A percentile compares a stretch with the other conserved stretches of the same genome.
Evolutionary conservation across 2,797 vertebrate genomes (phyloP).

Genomic region (Muscicapa comitata): DNA sequence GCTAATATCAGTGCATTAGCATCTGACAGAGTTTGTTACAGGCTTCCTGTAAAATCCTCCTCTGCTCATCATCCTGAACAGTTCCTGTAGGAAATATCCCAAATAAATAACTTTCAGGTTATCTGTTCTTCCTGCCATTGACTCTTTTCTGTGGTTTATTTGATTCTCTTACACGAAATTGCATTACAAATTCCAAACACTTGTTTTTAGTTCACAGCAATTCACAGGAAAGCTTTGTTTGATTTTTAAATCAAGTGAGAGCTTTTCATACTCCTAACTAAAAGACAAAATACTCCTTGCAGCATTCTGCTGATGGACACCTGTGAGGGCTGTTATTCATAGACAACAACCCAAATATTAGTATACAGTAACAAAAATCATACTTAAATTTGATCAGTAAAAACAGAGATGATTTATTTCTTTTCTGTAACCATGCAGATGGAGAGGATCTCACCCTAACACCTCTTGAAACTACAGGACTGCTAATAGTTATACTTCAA

Average conservation of each 20-base stretch:
- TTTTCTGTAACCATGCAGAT: not conserved
- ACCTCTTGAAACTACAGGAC: not conserved
- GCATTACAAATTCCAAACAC: not conserved
- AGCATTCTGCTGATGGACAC: not conserved
- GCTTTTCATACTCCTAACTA: not conserved
- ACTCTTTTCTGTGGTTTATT: not conserved
- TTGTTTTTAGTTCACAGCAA: not conserved
- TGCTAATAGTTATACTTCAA: not conserved
- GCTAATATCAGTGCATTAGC: slow-evolving; percentile 65
- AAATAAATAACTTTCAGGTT: not conserved
- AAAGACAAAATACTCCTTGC: not conserved
- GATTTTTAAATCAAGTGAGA: not conserved
- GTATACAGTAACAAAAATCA: not conserved
- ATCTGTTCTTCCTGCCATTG: not conserved
- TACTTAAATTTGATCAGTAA: not conserved
- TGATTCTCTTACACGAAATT: not conserved
- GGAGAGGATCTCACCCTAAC: not conserved
- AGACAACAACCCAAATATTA: not conserved
- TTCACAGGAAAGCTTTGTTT: not conserved
- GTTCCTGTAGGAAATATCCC: not conserved
- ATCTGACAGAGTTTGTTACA: slow-evolving; percentile 46
- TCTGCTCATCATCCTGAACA: slow-evolving; percentile 5
- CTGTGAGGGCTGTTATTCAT: not conserved
- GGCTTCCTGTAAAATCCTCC: slow-evolving; percentile 41
- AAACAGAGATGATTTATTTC: not conserved